Conservation (phyloP, 2,888 invertebrate genomes). For the Dione vanillae region DNA sequence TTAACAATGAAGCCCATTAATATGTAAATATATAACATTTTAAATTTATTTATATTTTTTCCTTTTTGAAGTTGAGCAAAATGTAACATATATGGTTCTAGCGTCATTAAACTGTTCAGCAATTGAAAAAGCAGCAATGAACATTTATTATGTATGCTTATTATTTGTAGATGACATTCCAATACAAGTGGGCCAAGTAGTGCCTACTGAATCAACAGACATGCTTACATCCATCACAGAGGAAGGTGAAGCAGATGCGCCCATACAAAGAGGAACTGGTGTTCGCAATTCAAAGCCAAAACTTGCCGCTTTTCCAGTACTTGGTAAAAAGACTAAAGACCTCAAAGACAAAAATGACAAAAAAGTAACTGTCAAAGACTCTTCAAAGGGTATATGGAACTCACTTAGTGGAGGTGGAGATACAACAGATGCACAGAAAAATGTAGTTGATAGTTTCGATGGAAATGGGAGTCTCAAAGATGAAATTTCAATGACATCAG, state of each 20-base stretch:
- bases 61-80: background rate
- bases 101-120: too few species aligned
- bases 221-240: conserved; percentile 88
- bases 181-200: conserved; percentile 89
- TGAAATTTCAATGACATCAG: conserved; percentile 75
- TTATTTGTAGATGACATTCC: conserved; percentile 91
- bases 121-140: background rate
- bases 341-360: conserved; percentile 80
- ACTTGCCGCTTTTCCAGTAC: conserved; percentile 84
- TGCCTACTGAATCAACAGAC: conserved; percentile 82
- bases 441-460: conserved; percentile 66
- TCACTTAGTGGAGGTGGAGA: conserved; percentile 78
- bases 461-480: conserved; percentile 78
- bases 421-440: conserved; percentile 76
- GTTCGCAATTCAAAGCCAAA: conserved; percentile 86
- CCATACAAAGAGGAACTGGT: conserved; percentile 80
- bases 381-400: conserved; percentile 77
- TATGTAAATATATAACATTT: conserved; percentile 27
- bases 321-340: conserved; percentile 86
- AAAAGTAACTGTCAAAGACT: conserved; percentile 74
- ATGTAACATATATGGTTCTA: background rate
- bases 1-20: conserved; percentile 19
- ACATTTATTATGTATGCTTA: background rate
- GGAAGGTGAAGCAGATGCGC: conserved; percentile 84
- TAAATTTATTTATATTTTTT: conserved; percentile 4